phyloP scores from a whole-genome alignment of 2,797 vertebrate species.

The Propithecus perrieri region DNA sequence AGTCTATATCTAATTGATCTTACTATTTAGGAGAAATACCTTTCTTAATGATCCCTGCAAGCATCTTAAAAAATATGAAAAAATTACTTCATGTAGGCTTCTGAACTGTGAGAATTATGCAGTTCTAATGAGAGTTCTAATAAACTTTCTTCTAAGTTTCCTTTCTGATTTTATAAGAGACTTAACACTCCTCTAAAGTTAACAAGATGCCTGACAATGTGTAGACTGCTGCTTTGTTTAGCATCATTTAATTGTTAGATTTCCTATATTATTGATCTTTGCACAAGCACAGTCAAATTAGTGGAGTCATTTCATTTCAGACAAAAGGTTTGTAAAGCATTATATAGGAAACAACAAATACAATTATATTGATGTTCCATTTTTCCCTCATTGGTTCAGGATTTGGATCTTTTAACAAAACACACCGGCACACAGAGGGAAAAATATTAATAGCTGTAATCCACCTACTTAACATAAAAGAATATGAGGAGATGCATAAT shows the following conservation, averaged over 20 bases:
- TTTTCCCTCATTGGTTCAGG: neutral
- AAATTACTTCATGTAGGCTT: conserved; percentile 53
- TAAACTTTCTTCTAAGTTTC: conserved; percentile 57
- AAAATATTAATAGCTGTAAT: neutral
- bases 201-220: conserved; percentile 58
- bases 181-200: conserved; percentile 52
- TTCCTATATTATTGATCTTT: conserved; percentile 60
- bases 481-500: neutral
- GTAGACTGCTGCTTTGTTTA: conserved; percentile 67
- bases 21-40: conserved; percentile 71
- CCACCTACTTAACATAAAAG: neutral
- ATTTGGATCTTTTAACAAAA: neutral
- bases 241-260: conserved; percentile 61
- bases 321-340: neutral
- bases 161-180: conserved; percentile 69
- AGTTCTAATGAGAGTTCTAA: conserved; percentile 73
- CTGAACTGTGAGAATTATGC: conserved; percentile 67
- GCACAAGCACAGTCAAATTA: neutral
- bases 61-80: conserved; percentile 64
- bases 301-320: neutral
- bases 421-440: neutral
- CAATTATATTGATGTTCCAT: neutral
- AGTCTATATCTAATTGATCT: conserved; percentile 72
- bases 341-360: neutral
- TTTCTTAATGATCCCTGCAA: conserved; percentile 77